Base-by-base conservation (phyloP, 2,797 vertebrate species). In the Lacerta bilineata region DNA sequence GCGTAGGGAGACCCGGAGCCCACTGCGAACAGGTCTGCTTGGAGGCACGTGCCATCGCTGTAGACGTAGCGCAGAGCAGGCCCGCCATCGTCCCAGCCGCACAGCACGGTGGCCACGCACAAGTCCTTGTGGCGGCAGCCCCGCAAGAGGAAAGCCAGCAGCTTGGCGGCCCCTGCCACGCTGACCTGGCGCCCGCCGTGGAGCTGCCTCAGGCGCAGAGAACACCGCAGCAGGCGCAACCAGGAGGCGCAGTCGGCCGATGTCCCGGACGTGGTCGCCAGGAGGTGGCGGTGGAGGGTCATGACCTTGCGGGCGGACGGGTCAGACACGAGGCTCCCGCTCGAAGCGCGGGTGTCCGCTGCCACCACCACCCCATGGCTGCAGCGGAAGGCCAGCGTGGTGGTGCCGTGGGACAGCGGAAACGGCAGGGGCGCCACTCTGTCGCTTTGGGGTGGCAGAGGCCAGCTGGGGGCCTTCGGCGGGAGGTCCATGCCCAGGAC, bases 1-100 rank as follows among this genome's bases (percentile, higher is more conserved):
- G 98, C 98, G 18, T 98, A 98, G 10, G 98, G 98, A 59, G 98
- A 98, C 3, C 98, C 98, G 0, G 98, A 98, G n/a, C 98, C 98
- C 61, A 98, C 98, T 0, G 98, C 98, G 33, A 98, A 97, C 7
- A 98, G 29, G 5, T 98, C 91, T 68, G 97, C 97, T 46, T 96
- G 96, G 84, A 98, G 94, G 36, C 94, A 92, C 5, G 97, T 96
- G 25, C 98, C 98, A 5, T 98, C 97, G 0, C 98, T 98, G 95
- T 98, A 98, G 90, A 98, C 98, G 2, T 98, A 98, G 89, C 97
- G 97, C 84, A 98, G 93, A 64, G 95, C 95, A n/a, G 98, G 98
- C 8, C 98, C 98, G 2, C 91, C 89, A 41, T 61, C 94, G 92
- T 98, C 98, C 98, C 98, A 98, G 55, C 98, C 98, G 71, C 98